These are phyloP conservation scores for Amblyraja radiata DNA, from an alignment of 2,797 vertebrate genomes.

Conservation along the genomic window DNA sequence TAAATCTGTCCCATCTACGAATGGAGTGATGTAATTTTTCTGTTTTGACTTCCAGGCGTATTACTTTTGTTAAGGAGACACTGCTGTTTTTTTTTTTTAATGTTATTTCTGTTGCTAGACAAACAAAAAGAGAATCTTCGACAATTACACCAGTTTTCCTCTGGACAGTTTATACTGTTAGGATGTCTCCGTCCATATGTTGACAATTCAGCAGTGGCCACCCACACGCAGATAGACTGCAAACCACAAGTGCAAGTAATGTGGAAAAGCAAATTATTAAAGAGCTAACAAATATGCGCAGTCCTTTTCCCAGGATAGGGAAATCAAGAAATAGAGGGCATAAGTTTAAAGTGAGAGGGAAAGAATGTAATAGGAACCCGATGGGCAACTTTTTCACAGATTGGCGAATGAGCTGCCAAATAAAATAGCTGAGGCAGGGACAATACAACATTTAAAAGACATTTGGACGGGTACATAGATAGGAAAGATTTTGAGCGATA, in stretches of 20 bases:
- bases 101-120: background rate
- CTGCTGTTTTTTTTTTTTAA: no score
- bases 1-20: background rate
- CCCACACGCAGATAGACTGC: background rate
- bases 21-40: background rate
- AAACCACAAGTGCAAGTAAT: background rate
- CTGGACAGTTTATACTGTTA: background rate
- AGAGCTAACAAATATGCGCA: background rate
- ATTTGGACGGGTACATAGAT: no score
- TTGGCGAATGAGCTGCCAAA: no score
- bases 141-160: background rate
- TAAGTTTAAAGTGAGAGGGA: no score
- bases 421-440: no score
- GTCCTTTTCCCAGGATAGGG: no score
- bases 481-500: no score
- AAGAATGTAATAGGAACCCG: no score
- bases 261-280: background rate
- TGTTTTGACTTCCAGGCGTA: background rate
- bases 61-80: background rate
- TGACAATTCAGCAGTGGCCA: background rate
- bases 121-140: background rate
- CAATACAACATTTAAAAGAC: no score
- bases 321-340: no score
- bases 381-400: no score
- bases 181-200: background rate